Conservation (phyloP, 2,888 invertebrate species). For the Laspeyria flexula region DNA sequence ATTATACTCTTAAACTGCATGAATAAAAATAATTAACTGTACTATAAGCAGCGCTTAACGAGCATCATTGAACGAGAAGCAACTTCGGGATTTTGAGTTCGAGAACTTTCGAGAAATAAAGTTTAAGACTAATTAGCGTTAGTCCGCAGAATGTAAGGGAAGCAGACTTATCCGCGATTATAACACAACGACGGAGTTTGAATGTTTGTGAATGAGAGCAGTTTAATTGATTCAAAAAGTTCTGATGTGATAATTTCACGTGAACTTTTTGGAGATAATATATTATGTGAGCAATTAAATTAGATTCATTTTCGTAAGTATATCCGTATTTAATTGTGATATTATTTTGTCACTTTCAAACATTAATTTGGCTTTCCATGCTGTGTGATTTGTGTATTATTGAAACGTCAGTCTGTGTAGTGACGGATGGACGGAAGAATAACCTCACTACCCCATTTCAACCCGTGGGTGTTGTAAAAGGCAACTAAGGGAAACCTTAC, state of each 20-base stretch:
- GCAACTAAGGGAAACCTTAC: too few species aligned
- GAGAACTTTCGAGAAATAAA: constrained; percentile 35
- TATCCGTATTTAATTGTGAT: too few species aligned
- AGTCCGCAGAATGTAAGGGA: constrained; percentile 28
- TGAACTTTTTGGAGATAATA: constrained; percentile 3
- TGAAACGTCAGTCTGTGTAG: too few species aligned
- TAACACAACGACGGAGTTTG: constrained; percentile 26
- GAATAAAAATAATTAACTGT: constrained; percentile 27
- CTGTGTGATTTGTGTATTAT: too few species aligned
- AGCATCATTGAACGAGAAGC: constrained; percentile 40
- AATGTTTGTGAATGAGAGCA: constrained; percentile 27
- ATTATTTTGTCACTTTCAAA: too few species aligned
- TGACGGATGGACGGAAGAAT: too few species aligned
- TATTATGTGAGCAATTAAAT: not conserved
- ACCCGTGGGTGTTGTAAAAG: too few species aligned
- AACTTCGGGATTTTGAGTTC: constrained; percentile 35
- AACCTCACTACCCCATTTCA: too few species aligned
- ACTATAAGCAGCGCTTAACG: constrained; percentile 41
- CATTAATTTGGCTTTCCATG: too few species aligned
- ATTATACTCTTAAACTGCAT: not conserved
- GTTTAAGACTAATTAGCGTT: constrained; percentile 34
- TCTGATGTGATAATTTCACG: constrained; percentile 16
- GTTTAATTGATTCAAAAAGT: constrained; percentile 41
- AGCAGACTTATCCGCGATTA: constrained; percentile 32
- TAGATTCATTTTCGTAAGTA: too few species aligned